Evolutionary conservation across 1,140 invertebrate genomes (phyloP).

Genomic region (Heliconius eleuchia): DNA sequence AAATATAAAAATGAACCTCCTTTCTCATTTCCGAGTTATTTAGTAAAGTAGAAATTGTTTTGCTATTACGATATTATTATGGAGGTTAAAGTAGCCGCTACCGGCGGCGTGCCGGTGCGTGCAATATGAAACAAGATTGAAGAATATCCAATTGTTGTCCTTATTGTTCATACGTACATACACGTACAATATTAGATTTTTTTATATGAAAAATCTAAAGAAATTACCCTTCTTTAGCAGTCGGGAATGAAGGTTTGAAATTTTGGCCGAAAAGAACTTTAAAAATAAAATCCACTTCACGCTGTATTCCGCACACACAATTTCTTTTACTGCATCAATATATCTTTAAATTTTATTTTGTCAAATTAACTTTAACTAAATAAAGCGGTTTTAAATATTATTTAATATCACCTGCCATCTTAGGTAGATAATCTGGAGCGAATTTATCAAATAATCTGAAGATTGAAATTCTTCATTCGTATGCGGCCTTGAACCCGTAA

Average conservation of each 20-base stretch:
- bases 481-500: too few relatives aligned
- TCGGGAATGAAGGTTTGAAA: background rate
- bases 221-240: too few relatives aligned
- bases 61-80: slow-evolving; percentile 14
- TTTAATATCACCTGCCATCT: too few relatives aligned
- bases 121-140: slow-evolving; percentile 45
- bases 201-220: background rate
- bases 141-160: slow-evolving; percentile 47
- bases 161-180: slow-evolving; percentile 46
- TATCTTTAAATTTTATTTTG: too few relatives aligned
- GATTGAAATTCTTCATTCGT: too few relatives aligned
- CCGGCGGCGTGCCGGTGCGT: slow-evolving; percentile 44
- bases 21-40: slow-evolving; percentile 19
- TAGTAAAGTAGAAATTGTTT: slow-evolving; percentile 7
- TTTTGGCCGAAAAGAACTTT: background rate
- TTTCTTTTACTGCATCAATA: too few relatives aligned
- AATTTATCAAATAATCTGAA: too few relatives aligned
- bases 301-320: too few relatives aligned
- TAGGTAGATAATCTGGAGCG: too few relatives aligned
- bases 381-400: too few relatives aligned
- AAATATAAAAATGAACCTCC: background rate
- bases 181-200: slow-evolving; percentile 35
- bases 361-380: too few relatives aligned
- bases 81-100: slow-evolving; percentile 38
- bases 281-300: too few relatives aligned